These are phyloP conservation scores for Caenorhabditis sp. DNA, from an alignment of 2,888 invertebrate genomes.

Conservation along the genomic window DNA sequence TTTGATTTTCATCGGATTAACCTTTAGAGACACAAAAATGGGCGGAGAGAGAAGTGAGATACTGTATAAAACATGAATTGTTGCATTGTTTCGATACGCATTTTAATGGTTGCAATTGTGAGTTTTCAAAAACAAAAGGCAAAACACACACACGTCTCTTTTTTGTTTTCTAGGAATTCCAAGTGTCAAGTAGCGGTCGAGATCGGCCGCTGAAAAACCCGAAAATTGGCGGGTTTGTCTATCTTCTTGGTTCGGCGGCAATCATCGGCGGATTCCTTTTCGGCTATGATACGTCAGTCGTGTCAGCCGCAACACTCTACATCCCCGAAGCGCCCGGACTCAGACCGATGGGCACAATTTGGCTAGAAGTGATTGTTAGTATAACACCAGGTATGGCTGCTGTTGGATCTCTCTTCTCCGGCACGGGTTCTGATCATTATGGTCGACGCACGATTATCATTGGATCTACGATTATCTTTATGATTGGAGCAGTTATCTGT, in stretches of 20 bases:
- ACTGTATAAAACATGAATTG: constrained; percentile 6
- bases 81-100: neutral
- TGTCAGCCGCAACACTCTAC: constrained; percentile 72
- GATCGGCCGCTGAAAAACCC: constrained; percentile 40
- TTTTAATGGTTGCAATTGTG: constrained; percentile 33
- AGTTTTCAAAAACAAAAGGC: no score
- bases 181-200: constrained; percentile 39
- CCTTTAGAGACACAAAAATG: constrained; percentile 1
- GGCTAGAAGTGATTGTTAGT: constrained; percentile 65
- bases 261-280: constrained; percentile 70
- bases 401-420: constrained; percentile 63
- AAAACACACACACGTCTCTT: no score
- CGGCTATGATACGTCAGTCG: constrained; percentile 76
- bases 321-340: constrained; percentile 51
- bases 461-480: constrained; percentile 71
- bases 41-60: constrained; percentile 9
- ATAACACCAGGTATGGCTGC: constrained; percentile 60
- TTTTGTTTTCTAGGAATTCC: constrained; percentile 22
- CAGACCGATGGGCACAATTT: constrained; percentile 53
- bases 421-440: constrained; percentile 72
- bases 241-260: constrained; percentile 53
- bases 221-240: constrained; percentile 45
- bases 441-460: constrained; percentile 75
- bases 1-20: constrained; percentile 2
- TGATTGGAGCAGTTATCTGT: constrained; percentile 73